Evolutionary conservation across 2,888 invertebrate species (phyloP).

Genomic region (Drosophila sordidula): DNA sequence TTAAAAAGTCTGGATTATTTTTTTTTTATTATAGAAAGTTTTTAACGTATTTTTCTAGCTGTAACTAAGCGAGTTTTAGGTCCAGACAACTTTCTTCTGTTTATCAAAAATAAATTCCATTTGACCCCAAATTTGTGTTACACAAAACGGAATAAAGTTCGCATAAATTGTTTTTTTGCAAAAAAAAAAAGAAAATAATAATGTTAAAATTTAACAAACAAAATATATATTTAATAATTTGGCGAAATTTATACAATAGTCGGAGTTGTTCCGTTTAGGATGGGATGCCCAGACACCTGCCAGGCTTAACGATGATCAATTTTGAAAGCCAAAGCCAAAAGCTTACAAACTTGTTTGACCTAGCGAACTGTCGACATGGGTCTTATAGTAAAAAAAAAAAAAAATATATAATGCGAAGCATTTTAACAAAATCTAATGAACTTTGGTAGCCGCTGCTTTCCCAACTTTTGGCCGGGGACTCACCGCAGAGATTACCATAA

Average conservation of each 20-base stretch:
- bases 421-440: slow-evolving; percentile 56
- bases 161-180: slow-evolving; percentile 26
- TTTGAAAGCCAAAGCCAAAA: slow-evolving; percentile 42
- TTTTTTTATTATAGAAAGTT: slow-evolving; percentile 19
- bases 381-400: slow-evolving; percentile 7
- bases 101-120: slow-evolving; percentile 22
- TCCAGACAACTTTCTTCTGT: slow-evolving; percentile 35
- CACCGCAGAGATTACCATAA: slow-evolving; percentile 63
- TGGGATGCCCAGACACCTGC: slow-evolving; percentile 1
- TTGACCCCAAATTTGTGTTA: slow-evolving; percentile 6
- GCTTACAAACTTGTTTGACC: slow-evolving; percentile 37
- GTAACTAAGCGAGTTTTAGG: neutral
- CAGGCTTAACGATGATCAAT: slow-evolving; percentile 28
- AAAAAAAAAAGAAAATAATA: slow-evolving; percentile 8
- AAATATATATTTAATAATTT: slow-evolving; percentile 7
- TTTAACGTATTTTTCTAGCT: neutral
- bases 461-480: slow-evolving; percentile 48
- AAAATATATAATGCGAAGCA: slow-evolving; percentile 19
- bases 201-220: slow-evolving; percentile 1
- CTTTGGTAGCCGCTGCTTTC: slow-evolving; percentile 24
- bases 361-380: slow-evolving; percentile 41
- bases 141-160: slow-evolving; percentile 2
- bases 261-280: slow-evolving; percentile 6
- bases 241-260: slow-evolving; percentile 25
- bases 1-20: slow-evolving; percentile 3